Percentiles rank a stretch among this genome's conserved stretches.
Evolutionary conservation across 2,113 vertebrate genomes (phyloP).

Genomic region (Microcebus murinus): DNA sequence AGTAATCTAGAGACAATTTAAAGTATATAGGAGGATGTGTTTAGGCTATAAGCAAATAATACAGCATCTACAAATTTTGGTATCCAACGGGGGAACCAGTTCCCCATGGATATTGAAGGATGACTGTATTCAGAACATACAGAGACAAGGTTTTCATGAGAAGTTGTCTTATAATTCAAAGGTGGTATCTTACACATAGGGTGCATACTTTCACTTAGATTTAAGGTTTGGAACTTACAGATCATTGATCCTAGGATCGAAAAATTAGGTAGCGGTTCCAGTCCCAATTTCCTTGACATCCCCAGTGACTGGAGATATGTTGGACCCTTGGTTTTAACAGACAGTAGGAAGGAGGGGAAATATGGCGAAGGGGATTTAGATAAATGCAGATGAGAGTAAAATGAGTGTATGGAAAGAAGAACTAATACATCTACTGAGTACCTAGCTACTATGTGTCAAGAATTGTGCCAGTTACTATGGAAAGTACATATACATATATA

Average conservation of each 20-base stretch:
- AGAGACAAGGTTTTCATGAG: conserved; percentile 39
- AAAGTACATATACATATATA: not conserved
- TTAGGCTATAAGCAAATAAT: not conserved
- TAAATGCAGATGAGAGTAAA: not conserved
- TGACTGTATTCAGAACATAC: not conserved
- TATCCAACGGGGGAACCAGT: not conserved
- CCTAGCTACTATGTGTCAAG: not conserved
- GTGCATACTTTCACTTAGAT: conserved; percentile 11
- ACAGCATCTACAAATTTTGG: not conserved
- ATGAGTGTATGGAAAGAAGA: not conserved
- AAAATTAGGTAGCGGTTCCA: not conserved
- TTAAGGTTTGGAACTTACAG: not conserved
- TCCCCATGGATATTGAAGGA: not conserved
- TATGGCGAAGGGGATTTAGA: not conserved
- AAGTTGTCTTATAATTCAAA: not conserved
- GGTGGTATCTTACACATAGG: not conserved
- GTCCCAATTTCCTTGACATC: not conserved
- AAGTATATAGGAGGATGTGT: not conserved
- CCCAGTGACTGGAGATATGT: not conserved
- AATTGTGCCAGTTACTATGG: not conserved
- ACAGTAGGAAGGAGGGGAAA: not conserved
- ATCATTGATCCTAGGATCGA: not conserved
- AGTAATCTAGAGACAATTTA: not conserved
- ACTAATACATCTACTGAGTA: not conserved
- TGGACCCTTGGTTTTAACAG: not conserved